Evolutionary conservation across 23 tunicate species (phyloP).

Genomic region (Pegea sp.): DNA sequence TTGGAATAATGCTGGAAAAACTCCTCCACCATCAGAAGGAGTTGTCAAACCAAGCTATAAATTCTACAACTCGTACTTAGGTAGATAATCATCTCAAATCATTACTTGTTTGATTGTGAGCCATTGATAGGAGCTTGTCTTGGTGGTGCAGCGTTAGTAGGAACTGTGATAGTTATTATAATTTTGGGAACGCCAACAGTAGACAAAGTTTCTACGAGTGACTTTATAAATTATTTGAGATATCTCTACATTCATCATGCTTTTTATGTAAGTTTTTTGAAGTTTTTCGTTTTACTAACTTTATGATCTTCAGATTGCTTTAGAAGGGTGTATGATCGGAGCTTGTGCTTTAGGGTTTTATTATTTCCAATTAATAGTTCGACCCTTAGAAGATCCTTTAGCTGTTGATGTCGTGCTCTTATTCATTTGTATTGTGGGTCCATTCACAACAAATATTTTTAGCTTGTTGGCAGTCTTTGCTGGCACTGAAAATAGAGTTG

Average conservation of each 20-base stretch:
- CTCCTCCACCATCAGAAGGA: constrained; percentile 36
- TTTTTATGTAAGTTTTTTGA: not conserved
- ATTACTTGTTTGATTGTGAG: no score
- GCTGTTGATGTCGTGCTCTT: constrained; percentile 24
- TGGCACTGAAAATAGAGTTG: constrained; percentile 5
- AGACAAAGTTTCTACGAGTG: not conserved
- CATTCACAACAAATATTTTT: constrained; percentile 12
- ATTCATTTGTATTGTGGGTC: constrained; percentile 21
- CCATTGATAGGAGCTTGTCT: not conserved
- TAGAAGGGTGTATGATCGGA: constrained; percentile 24
- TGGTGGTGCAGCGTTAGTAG: not conserved
- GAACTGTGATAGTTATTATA: not conserved
- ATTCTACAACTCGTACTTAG: constrained; percentile 38
- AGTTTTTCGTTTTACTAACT: no score
- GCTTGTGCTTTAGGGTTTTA: constrained; percentile 20
- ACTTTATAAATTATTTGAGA: not conserved
- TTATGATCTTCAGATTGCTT: constrained; percentile 20
- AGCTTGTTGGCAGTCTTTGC: constrained; percentile 24
- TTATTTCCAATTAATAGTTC: constrained; percentile 7
- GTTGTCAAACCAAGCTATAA: constrained; percentile 60
- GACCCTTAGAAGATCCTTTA: constrained; percentile 19
- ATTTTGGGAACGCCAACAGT: not conserved
- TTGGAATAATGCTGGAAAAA: constrained; percentile 52
- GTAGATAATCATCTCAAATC: no score
- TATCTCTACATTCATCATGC: not conserved